A percentile compares a stretch with the other conserved stretches of the same genome.
Conservation (phyloP, 1,140 invertebrate species). For the Aphelinus atriplicis region DNA sequence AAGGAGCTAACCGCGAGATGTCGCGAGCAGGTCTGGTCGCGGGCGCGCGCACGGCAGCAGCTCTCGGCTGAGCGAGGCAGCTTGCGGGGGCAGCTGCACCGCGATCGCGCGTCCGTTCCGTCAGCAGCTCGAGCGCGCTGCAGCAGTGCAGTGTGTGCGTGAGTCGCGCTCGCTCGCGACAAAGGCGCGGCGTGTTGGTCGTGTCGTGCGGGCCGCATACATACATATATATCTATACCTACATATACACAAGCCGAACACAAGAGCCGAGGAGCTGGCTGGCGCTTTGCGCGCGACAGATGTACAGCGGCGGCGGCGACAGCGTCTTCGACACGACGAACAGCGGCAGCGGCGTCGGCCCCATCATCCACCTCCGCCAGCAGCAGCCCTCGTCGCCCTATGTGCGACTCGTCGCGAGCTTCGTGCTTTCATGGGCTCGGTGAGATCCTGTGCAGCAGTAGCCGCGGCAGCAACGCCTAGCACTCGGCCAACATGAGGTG, state of each 20-base stretch:
- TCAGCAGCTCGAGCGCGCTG: too few species aligned
- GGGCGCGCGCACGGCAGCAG: slow-evolving; percentile 11
- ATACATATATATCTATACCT: too few species aligned
- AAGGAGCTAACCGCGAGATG: background rate
- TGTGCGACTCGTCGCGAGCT: too few species aligned
- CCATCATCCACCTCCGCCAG: too few species aligned
- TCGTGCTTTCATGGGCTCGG: slow-evolving; percentile 66
- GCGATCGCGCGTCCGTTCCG: too few species aligned
- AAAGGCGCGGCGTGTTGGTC: too few species aligned
- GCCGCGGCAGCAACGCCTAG: background rate
- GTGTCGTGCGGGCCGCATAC: too few species aligned
- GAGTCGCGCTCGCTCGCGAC: too few species aligned
- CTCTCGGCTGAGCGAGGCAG: background rate
- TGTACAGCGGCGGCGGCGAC: background rate
- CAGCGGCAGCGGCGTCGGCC: too few species aligned
- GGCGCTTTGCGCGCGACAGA: background rate
- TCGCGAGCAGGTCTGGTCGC: background rate
- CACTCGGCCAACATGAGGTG: too few species aligned
- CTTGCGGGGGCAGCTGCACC: too few species aligned
- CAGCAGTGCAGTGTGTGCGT: background rate
- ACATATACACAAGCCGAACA: background rate
- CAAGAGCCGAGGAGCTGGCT: background rate
- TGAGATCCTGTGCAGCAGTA: slow-evolving; percentile 52
- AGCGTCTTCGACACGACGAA: background rate
- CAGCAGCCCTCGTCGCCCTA: too few species aligned